Conservation (phyloP, 1,140 invertebrate genomes). For the Drosophila littoralis region DNA sequence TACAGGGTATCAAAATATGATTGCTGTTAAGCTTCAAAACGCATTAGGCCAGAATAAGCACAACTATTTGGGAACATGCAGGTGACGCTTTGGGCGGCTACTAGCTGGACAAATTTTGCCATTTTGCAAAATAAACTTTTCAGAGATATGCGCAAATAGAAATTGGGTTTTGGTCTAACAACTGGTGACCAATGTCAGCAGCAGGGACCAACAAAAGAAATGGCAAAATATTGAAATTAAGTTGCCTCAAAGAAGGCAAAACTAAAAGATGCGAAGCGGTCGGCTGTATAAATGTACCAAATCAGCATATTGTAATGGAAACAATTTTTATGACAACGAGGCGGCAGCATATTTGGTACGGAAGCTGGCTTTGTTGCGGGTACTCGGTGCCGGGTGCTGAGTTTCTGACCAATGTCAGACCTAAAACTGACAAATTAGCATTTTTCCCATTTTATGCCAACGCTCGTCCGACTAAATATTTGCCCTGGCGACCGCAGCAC, state of each 20-base stretch:
- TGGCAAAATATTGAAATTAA: conserved; percentile 73
- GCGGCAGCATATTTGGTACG: conserved; percentile 11
- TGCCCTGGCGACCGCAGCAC: conserved; percentile 62
- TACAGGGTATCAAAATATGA: conserved; percentile 17
- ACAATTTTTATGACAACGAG: conserved; percentile 78
- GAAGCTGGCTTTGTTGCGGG: background rate
- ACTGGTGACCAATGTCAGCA: conserved; percentile 43
- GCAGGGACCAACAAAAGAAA: conserved; percentile 32
- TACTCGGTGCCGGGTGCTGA: conserved; percentile 5
- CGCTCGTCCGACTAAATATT: conserved; percentile 73
- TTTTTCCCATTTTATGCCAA: conserved; percentile 77
- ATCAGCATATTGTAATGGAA: conserved; percentile 83
- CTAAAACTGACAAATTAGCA: conserved; percentile 83
- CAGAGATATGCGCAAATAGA: conserved; percentile 64
- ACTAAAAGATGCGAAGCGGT: conserved; percentile 57
- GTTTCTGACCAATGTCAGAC: conserved; percentile 70
- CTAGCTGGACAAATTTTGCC: conserved; percentile 50
- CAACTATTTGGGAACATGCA: conserved; percentile 30
- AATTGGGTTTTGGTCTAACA: conserved; percentile 76
- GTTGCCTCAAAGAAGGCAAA: conserved; percentile 67
- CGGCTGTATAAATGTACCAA: conserved; percentile 78
- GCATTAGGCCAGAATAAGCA: conserved; percentile 34
- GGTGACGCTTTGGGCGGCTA: conserved; percentile 1
- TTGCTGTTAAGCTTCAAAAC: conserved; percentile 54
- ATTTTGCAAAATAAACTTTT: conserved; percentile 68